phyloP scores from a whole-genome alignment of 1,140 invertebrate genomes.

The Eupeodes corollae region DNA sequence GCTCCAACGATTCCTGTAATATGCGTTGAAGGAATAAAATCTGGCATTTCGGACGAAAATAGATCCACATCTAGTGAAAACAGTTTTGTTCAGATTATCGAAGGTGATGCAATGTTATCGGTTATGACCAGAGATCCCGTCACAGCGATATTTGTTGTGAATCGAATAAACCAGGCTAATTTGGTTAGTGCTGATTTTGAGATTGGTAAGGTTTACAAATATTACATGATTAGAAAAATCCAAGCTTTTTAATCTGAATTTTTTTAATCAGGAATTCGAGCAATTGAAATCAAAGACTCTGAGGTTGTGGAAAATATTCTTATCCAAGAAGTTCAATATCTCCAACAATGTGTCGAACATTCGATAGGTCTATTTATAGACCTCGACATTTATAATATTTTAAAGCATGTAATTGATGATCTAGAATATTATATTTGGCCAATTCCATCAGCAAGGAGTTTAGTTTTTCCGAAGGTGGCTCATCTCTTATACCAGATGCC shows the following conservation, averaged over 20 bases:
- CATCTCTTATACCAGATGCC: constrained; percentile 34
- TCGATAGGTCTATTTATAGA: constrained; percentile 31
- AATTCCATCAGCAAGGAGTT: constrained; percentile 17
- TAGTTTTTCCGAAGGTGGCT: constrained; percentile 30
- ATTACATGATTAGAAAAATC: background rate
- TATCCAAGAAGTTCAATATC: constrained; percentile 30
- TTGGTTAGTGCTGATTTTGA: constrained; percentile 30
- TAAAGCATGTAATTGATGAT: constrained; percentile 23
- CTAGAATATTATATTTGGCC: constrained; percentile 35
- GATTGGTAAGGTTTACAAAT: constrained; percentile 18
- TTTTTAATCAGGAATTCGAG: constrained; percentile 18
- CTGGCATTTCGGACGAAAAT: no score
- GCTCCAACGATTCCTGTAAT: constrained; percentile 17
- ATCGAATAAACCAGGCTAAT: constrained; percentile 30
- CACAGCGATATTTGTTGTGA: constrained; percentile 29
- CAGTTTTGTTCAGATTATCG: constrained; percentile 20
- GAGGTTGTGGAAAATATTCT: constrained; percentile 24
- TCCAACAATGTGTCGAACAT: constrained; percentile 27
- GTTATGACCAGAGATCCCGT: constrained; percentile 25
- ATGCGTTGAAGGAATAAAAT: constrained; percentile 20
- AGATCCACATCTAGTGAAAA: background rate
- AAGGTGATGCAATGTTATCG: constrained; percentile 29
- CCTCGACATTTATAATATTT: constrained; percentile 19
- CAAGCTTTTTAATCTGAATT: background rate
- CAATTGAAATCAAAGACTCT: constrained; percentile 20